A percentile compares a stretch with the other conserved stretches of the same genome.
Evolutionary conservation across 2,113 vertebrate genomes (phyloP).

Genomic region (Calidris pugnax): DNA sequence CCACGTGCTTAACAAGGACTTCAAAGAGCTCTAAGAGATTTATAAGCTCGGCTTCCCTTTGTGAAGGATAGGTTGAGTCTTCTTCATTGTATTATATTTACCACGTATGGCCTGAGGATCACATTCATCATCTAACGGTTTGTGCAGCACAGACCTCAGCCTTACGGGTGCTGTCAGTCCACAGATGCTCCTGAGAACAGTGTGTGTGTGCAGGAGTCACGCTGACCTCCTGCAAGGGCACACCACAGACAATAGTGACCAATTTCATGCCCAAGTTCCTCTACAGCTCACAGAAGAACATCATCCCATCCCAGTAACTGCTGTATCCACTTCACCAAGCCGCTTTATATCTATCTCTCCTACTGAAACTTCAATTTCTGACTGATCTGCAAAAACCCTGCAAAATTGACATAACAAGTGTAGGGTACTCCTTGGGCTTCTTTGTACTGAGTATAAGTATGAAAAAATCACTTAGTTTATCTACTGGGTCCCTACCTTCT

Average conservation of each 20-base stretch:
- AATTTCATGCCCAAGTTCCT: background rate
- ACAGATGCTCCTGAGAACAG: background rate
- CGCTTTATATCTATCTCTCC: fast-evolving
- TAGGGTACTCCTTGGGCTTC: background rate
- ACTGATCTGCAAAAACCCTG: background rate
- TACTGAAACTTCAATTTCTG: background rate
- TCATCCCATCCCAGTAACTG: background rate
- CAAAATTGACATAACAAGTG: background rate
- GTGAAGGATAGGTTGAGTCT: background rate
- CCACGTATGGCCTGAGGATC: background rate
- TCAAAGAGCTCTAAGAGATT: background rate
- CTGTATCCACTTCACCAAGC: background rate
- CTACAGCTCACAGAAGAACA: background rate
- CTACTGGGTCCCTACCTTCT: background rate
- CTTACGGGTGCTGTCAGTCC: fast-evolving
- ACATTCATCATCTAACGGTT: background rate
- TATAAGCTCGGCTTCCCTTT: background rate
- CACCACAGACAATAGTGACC: background rate
- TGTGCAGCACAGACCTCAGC: background rate
- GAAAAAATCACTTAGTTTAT: background rate
- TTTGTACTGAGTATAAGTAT: background rate
- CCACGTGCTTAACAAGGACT: background rate
- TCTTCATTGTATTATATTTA: background rate
- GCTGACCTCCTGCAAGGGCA: fast-evolving
- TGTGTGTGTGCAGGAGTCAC: background rate